phyloP scores from a whole-genome alignment of 2,888 invertebrate species.

The Apocheima hispidaria region DNA sequence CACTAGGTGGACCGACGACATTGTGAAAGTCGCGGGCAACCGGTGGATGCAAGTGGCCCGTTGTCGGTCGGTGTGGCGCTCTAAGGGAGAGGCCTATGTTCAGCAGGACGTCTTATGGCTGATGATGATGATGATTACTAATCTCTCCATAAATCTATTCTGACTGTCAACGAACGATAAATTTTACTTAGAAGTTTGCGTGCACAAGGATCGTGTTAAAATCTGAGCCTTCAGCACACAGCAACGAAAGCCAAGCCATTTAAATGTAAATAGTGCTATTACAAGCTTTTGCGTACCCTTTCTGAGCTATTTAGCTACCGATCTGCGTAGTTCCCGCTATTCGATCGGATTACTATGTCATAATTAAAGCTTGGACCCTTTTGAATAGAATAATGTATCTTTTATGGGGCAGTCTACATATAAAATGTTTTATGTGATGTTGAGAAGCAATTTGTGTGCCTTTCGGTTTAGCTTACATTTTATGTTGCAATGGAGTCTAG shows the following conservation, averaged over 20 bases:
- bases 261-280: constrained; percentile 78
- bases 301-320: constrained; percentile 43
- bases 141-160: constrained; percentile 33
- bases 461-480: no score
- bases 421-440: background rate
- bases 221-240: constrained; percentile 55
- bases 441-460: background rate
- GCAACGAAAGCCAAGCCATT: constrained; percentile 68
- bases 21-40: no score
- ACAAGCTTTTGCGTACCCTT: constrained; percentile 50
- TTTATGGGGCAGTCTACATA: background rate
- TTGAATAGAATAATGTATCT: constrained; percentile 9
- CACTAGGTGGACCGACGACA: no score
- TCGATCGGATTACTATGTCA: constrained; percentile 34
- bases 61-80: no score
- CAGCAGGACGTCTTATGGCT: no score
- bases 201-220: constrained; percentile 64
- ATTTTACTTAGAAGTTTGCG: constrained; percentile 54
- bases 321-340: constrained; percentile 53
- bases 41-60: no score
- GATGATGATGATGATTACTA: no score
- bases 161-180: constrained; percentile 49
- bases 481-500: no score
- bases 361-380: constrained; percentile 19
- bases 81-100: no score